Evolutionary conservation across 2,888 invertebrate species (phyloP).

Genomic region (Rhorus exstirpatorius): DNA sequence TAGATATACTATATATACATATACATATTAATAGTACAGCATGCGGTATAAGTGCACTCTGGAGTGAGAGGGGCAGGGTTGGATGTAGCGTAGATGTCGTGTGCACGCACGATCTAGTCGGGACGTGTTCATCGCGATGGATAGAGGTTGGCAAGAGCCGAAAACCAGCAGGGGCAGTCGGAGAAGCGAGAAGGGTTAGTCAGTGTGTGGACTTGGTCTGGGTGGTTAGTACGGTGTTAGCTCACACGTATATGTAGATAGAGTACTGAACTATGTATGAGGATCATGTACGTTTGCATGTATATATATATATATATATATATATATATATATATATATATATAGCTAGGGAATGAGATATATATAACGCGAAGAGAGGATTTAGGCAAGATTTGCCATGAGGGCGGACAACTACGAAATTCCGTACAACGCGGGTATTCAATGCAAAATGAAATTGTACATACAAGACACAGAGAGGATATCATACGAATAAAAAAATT

Average conservation of each 20-base stretch:
- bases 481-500: not conserved
- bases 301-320: slow-evolving; percentile 18
- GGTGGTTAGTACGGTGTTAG: slow-evolving; percentile 80
- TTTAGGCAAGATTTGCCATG: slow-evolving; percentile 81
- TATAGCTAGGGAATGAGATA: slow-evolving; percentile 36
- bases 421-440: slow-evolving; percentile 78
- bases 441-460: slow-evolving; percentile 8
- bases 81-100: slow-evolving; percentile 66
- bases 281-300: slow-evolving; percentile 78
- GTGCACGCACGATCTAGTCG: slow-evolving; percentile 71
- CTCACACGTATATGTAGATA: slow-evolving; percentile 81
- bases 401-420: slow-evolving; percentile 76
- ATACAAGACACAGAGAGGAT: no score
- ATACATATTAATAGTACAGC: not conserved
- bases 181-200: slow-evolving; percentile 72
- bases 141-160: slow-evolving; percentile 64
- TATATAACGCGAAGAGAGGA: slow-evolving; percentile 67
- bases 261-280: slow-evolving; percentile 84
- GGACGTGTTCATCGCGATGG: slow-evolving; percentile 68
- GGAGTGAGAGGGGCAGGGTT: slow-evolving; percentile 30
- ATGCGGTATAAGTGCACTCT: not conserved
- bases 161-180: slow-evolving; percentile 53
- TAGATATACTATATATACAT: slow-evolving; percentile 4
- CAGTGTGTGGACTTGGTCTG: slow-evolving; percentile 78
- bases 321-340: slow-evolving; percentile 4